Percentiles rank a stretch among this genome's conserved stretches.
phyloP scores from a whole-genome alignment of 2,888 invertebrate species.

The Dyspetes luteomarginatus region DNA sequence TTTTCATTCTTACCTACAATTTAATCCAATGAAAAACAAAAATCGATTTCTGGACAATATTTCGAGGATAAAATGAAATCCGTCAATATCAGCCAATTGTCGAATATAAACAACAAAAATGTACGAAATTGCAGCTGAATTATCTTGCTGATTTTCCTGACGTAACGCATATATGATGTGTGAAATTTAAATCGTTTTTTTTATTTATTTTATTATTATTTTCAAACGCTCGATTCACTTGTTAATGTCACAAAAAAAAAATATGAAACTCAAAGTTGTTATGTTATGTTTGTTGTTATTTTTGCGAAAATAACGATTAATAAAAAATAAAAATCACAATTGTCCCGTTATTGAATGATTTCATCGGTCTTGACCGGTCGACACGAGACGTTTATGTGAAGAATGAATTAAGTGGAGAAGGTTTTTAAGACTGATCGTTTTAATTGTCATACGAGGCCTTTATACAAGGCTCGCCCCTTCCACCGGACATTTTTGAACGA shows the following conservation, averaged over 20 bases:
- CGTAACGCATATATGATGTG: conserved; percentile 80
- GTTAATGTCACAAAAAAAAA: too few species aligned
- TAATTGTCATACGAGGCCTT: conserved; percentile 81
- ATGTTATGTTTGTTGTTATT: too few species aligned
- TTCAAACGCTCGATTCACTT: background rate
- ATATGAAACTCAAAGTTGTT: too few species aligned
- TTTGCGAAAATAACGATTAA: too few species aligned
- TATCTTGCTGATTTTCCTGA: conserved; percentile 82
- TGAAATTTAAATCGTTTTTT: background rate
- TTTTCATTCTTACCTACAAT: background rate
- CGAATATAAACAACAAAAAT: conserved; percentile 74
- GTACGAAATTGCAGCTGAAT: conserved; percentile 85
- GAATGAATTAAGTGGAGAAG: conserved; percentile 74
- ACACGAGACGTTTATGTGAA: conserved; percentile 19
- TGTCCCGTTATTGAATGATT: background rate
- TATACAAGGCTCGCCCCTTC: conserved; percentile 77
- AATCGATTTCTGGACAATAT: conserved; percentile 9
- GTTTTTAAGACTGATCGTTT: conserved; percentile 79
- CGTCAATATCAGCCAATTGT: conserved; percentile 71
- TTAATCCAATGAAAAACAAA: background rate
- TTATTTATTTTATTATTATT: background rate
- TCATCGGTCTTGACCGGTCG: background rate
- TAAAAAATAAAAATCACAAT: too few species aligned
- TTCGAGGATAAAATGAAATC: background rate
- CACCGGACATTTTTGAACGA: conserved; percentile 32